These are phyloP conservation scores for Sander lucioperca DNA, from an alignment of 2,113 vertebrate species.

Conservation along the genomic window DNA sequence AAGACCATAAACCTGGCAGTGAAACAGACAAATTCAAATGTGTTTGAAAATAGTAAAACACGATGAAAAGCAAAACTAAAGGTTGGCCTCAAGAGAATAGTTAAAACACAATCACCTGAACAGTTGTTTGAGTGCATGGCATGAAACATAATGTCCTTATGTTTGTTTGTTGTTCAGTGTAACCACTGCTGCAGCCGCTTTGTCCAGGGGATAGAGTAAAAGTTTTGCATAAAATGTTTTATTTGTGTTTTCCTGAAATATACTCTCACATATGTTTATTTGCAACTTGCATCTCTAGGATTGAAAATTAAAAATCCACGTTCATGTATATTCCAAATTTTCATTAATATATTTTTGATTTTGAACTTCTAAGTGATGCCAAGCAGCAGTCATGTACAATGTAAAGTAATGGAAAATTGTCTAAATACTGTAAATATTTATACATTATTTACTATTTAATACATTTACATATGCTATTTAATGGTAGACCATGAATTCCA, in stretches of 20 bases:
- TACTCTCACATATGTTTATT: constrained; percentile 22
- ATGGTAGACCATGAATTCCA: neutral
- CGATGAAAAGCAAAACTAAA: constrained; percentile 49
- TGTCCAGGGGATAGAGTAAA: constrained; percentile 46
- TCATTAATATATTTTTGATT: neutral
- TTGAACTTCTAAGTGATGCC: neutral
- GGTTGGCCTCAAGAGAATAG: constrained; percentile 52
- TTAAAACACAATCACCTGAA: constrained; percentile 71
- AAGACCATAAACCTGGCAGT: constrained; percentile 65
- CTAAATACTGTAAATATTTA: neutral
- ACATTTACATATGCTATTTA: neutral
- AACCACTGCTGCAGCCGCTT: constrained; percentile 38
- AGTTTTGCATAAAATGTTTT: constrained; percentile 52
- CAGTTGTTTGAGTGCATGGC: constrained; percentile 53
- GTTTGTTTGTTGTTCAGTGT: constrained; percentile 56
- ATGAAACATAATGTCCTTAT: constrained; percentile 62
- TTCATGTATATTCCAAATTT: neutral
- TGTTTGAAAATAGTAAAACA: constrained; percentile 57
- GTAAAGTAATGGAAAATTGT: neutral
- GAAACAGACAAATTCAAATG: constrained; percentile 68
- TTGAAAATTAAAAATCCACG: neutral
- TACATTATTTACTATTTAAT: neutral
- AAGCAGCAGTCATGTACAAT: neutral
- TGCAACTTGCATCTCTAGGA: neutral
- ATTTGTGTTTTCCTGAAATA: constrained; percentile 40